Evolutionary conservation across 2,888 invertebrate species (phyloP).

Genomic region (Plagodis pulveraria): DNA sequence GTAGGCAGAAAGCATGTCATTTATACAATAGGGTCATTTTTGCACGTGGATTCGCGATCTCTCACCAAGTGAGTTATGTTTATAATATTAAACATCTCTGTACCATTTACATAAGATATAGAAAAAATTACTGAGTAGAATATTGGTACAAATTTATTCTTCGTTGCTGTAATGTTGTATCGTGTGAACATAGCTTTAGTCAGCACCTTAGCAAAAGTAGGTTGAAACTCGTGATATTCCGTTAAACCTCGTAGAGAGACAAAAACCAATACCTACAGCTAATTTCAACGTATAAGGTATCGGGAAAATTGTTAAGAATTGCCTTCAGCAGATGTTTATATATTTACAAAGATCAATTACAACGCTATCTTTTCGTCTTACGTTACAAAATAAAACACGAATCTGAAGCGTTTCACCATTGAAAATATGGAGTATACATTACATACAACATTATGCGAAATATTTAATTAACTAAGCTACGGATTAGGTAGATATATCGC

Average conservation of each 20-base stretch:
- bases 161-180: neutral
- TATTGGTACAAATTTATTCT: no score
- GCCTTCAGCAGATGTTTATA: conserved; percentile 16
- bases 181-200: conserved; percentile 9
- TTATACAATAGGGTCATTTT: no score
- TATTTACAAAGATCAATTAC: conserved; percentile 4
- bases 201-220: conserved; percentile 39
- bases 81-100: neutral
- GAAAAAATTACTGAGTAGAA: no score
- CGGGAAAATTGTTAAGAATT: conserved; percentile 32
- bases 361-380: neutral
- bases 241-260: conserved; percentile 20
- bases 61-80: no score
- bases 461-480: no score
- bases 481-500: no score
- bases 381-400: no score
- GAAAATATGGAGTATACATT: no score
- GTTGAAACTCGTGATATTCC: conserved; percentile 37
- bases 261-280: conserved; percentile 34
- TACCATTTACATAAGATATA: neutral
- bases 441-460: no score
- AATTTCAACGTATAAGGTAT: conserved; percentile 29
- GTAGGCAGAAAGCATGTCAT: no score
- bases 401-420: no score
- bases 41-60: no score